Evolutionary conservation across 2,797 vertebrate species (phyloP).

Genomic region (Scomberomorus guttatus): DNA sequence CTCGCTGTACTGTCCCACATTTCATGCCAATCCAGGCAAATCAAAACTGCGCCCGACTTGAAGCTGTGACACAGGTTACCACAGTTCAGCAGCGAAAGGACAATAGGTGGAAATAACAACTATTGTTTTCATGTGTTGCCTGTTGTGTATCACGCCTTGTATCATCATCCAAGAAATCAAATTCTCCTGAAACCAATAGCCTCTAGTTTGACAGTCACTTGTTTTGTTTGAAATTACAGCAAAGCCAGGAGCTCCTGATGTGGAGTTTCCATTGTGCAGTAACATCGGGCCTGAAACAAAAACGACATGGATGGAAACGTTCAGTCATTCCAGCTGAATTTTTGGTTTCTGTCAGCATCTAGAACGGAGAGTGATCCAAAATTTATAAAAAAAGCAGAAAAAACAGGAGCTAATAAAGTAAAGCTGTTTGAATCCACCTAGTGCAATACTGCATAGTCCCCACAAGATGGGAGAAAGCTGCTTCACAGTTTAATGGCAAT

Average conservation of each 20-base stretch:
- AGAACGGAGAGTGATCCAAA: constrained; percentile 3
- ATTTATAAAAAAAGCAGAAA: not conserved
- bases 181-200: not conserved
- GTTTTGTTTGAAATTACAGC: constrained; percentile 18
- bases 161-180: constrained; percentile 2
- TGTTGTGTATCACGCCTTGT: not conserved
- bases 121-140: not conserved
- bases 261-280: not conserved
- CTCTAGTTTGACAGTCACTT: not conserved
- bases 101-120: not conserved
- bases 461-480: constrained; percentile 48
- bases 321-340: constrained; percentile 26
- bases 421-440: too few species aligned
- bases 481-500: not conserved
- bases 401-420: not conserved
- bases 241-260: not conserved
- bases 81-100: not conserved
- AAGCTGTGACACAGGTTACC: not conserved
- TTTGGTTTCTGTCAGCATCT: constrained; percentile 30
- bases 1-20: not conserved
- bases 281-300: constrained; percentile 14
- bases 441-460: constrained; percentile 16
- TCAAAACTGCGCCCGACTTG: not conserved
- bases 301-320: constrained; percentile 56
- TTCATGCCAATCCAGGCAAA: not conserved